Evolutionary conservation across 2,113 vertebrate genomes (phyloP).

Genomic region (Emberiza fucata): DNA sequence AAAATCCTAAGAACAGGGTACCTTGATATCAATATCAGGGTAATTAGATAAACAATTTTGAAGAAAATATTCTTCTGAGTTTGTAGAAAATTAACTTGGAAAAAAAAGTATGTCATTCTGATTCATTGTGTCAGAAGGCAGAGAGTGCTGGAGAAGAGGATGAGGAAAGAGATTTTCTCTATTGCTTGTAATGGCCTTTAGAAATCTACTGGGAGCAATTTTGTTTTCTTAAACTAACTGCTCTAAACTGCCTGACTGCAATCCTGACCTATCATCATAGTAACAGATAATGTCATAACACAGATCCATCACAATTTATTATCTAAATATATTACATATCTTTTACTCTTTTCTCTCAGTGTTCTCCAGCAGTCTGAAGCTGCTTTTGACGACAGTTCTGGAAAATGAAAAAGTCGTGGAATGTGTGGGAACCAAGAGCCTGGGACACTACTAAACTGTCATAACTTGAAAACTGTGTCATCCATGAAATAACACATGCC

Average conservation of each 20-base stretch:
- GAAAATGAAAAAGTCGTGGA: conserved; percentile 24
- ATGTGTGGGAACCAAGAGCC: conserved; percentile 52
- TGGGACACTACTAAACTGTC: conserved; percentile 23
- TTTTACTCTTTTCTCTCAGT: neutral
- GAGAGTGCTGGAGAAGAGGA: neutral
- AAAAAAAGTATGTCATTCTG: neutral
- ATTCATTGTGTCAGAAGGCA: neutral
- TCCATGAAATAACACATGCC: conserved; percentile 44
- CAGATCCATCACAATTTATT: conserved; percentile 40
- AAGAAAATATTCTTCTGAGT: neutral
- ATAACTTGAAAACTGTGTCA: conserved; percentile 48
- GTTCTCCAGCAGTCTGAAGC: neutral
- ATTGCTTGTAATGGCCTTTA: neutral
- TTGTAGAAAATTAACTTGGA: neutral
- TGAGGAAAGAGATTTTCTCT: conserved; percentile 13
- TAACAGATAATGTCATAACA: conserved; percentile 53
- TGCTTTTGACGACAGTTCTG: conserved; percentile 6
- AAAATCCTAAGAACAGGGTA: neutral
- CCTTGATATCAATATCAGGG: neutral
- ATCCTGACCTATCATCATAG: neutral
- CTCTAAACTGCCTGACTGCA: conserved; percentile 1
- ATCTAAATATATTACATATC: conserved; percentile 6
- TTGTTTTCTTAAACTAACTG: conserved; percentile 18
- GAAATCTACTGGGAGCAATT: conserved; percentile 23
- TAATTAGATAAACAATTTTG: neutral